phyloP scores from a whole-genome alignment of 53 echinoderm and acorn worm species.

The Paracentrotus lividus region DNA sequence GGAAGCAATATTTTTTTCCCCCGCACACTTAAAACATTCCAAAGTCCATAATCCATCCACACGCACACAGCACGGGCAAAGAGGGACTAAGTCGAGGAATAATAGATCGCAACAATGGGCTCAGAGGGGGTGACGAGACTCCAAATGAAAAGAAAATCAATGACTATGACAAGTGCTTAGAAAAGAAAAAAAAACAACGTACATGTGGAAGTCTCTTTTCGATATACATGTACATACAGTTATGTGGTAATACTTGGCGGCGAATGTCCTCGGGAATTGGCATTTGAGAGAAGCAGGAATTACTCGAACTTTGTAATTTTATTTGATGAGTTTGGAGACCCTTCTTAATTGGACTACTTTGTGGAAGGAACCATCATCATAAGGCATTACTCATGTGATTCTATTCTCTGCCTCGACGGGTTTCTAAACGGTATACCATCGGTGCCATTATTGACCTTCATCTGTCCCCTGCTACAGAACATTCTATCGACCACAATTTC shows the following conservation, averaged over 20 bases:
- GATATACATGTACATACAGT: background rate
- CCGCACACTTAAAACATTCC: background rate
- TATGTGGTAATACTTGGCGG: too few species aligned
- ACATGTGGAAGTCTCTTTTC: background rate
- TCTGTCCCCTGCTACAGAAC: background rate
- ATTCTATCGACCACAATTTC: conserved; percentile 22
- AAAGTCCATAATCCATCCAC: conserved; percentile 7
- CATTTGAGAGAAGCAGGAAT: background rate
- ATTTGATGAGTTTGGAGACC: background rate
- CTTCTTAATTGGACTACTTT: background rate
- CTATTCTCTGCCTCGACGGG: background rate
- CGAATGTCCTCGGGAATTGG: background rate
- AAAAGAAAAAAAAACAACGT: conserved; percentile 48
- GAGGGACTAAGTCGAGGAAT: conserved; percentile 5
- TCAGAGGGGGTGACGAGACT: conserved; percentile 42
- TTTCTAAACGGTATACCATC: background rate
- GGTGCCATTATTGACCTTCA: background rate
- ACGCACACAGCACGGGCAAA: background rate
- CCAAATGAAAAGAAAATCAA: conserved; percentile 53
- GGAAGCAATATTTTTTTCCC: background rate
- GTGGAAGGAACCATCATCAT: background rate
- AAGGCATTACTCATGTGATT: background rate
- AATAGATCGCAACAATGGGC: conserved; percentile 36
- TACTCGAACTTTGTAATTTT: background rate
- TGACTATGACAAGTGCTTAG: conserved; percentile 3